Base-by-base conservation (phyloP, 1,140 invertebrate species). In the Ceratina australensis region DNA sequence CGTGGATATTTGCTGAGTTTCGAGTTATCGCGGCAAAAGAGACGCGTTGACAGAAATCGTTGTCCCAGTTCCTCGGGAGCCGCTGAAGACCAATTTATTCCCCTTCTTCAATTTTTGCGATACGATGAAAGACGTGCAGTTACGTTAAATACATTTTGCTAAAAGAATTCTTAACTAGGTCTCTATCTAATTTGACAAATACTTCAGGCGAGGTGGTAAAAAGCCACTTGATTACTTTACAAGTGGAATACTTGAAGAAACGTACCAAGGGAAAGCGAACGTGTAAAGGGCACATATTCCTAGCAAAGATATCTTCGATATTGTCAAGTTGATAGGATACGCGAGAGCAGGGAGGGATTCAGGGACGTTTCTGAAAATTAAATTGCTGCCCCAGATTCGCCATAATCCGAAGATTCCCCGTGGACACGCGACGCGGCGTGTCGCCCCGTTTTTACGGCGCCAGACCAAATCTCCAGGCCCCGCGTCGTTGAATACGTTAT, bases 291-390 rank as follows among this genome's bases (percentile, higher is more conserved):
- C 28, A 33, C 28, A 33, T 33, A 33, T 33, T 33, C 28, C 2
- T 5, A 33, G 28, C 28, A 33, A 33, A 33, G 28, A 33, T 33
- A 33, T 33, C 28, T 33, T 33, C 28, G 28, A 33, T 33, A 33
- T 33, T 3, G 28, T 33, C 28, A 5, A 33, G 28, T 33, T 33
- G 28, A 33, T 33, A 33, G 61, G 5, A 42, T 3, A 42, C 10
- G 3, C 18, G 50, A 56, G 28, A 1, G 33, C 26, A 42, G 28
- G 28, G 28, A 18, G 1, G 42, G 2, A 57, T 22, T 18, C 10
- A 16, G 16, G 22, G 16, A 49, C 33, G 26, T 54, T 72, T 63
- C 71, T 63, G 71, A 54, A 72, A 72, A 72, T 72, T 52, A 72
- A 72, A 59, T 66, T 28, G 63, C 63, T 66, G 42, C 22, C 52